Conservation (phyloP, 1,140 invertebrate species). For the Doryteuthis pealeii region DNA sequence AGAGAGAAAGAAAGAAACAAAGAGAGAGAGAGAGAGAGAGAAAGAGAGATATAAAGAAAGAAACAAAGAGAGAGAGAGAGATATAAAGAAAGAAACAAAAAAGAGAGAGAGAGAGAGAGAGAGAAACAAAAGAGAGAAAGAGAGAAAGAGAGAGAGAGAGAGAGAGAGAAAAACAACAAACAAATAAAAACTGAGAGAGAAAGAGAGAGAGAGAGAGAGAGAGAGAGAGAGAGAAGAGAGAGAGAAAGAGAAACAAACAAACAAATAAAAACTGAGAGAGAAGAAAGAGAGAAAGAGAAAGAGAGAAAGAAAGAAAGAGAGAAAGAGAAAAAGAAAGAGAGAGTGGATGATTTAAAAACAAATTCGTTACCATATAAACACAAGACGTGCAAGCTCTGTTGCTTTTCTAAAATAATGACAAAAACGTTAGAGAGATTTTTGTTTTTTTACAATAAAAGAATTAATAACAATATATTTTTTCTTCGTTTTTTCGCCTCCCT, state of each 20-base stretch:
- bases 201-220: neutral
- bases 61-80: too few species aligned
- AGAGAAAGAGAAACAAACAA: neutral
- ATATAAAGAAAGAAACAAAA: neutral
- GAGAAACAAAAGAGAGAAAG: constrained; percentile 12
- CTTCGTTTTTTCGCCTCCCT: neutral
- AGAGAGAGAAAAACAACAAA: constrained; percentile 12
- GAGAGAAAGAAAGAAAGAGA: neutral
- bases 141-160: constrained; percentile 17
- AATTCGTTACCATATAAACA: neutral
- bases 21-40: too few species aligned
- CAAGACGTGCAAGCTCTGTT: neutral
- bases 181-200: neutral
- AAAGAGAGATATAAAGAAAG: too few species aligned
- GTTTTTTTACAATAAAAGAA: neutral
- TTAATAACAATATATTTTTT: neutral
- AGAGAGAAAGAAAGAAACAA: too few species aligned
- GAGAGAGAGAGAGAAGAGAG: neutral
- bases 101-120: neutral
- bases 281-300: neutral
- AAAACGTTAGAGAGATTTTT: neutral
- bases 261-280: too few species aligned
- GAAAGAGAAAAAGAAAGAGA: neutral
- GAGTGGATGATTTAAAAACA: neutral
- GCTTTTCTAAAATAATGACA: neutral